A percentile compares a stretch with the other conserved stretches of the same genome.
These are phyloP conservation scores for Taurulus bubalis DNA, from an alignment of 2,113 vertebrate species.

Conservation along the genomic window DNA sequence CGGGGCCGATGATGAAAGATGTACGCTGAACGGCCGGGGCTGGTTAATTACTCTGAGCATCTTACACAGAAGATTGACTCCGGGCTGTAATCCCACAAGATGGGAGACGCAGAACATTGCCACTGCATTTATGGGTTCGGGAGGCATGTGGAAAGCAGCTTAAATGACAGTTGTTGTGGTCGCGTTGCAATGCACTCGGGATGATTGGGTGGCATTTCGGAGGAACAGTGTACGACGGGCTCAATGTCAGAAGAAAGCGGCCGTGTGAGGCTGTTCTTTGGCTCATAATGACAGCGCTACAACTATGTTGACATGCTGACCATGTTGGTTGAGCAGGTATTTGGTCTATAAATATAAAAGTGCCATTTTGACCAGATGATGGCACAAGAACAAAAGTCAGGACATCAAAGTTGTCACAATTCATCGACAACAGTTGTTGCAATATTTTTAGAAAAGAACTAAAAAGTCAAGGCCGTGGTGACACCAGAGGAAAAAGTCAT, in stretches of 20 bases:
- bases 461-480: not conserved
- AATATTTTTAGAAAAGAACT: not conserved
- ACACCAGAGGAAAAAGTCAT: not conserved
- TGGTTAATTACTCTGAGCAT: constrained; percentile 24
- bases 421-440: not conserved
- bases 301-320: not conserved
- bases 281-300: not conserved
- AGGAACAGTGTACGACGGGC: not conserved
- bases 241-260: not conserved
- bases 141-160: constrained; percentile 27
- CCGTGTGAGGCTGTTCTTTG: not conserved
- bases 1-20: not conserved
- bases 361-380: not conserved
- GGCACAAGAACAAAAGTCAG: not conserved
- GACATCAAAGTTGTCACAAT: not conserved
- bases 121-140: constrained; percentile 12
- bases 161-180: not conserved
- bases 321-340: not conserved
- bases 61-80: constrained; percentile 19
- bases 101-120: constrained; percentile 5
- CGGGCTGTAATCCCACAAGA: constrained; percentile 34
- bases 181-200: not conserved
- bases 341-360: not conserved
- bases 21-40: not conserved
- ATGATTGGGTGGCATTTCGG: not conserved